Conservation (phyloP, 2,888 invertebrate genomes). For the Luffia ferchaultella region DNA sequence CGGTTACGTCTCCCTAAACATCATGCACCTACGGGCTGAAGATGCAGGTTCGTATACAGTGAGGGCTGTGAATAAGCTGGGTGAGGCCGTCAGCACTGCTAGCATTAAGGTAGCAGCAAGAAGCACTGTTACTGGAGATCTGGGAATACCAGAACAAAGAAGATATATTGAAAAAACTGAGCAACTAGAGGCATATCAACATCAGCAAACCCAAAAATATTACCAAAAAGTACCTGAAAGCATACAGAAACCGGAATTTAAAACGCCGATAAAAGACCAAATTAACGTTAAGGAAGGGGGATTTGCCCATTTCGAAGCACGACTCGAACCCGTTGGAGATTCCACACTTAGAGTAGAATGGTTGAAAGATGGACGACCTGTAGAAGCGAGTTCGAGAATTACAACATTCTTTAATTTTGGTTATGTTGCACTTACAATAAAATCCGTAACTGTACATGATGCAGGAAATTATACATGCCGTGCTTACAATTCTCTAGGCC, state of each 20-base stretch:
- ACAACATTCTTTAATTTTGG: conserved; percentile 95
- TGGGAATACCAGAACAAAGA: conserved; percentile 90
- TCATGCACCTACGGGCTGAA: conserved; percentile 95
- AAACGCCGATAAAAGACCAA: conserved; percentile 89
- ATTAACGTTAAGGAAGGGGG: conserved; percentile 88
- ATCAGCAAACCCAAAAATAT: conserved; percentile 81
- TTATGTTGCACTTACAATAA: conserved; percentile 93
- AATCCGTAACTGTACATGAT: conserved; percentile 89
- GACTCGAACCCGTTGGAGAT: conserved; percentile 92
- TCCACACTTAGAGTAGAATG: conserved; percentile 90
- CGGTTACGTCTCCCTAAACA: conserved; percentile 96
- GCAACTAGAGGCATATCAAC: conserved; percentile 88
- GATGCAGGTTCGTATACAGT: conserved; percentile 97
- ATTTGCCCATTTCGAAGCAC: conserved; percentile 95
- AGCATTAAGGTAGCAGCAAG: conserved; percentile 83
- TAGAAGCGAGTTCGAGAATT: conserved; percentile 92
- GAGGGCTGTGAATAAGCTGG: conserved; percentile 91
- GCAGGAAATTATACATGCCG: conserved; percentile 89
- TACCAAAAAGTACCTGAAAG: conserved; percentile 84
- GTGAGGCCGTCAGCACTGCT: conserved; percentile 94
- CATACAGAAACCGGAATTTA: conserved; percentile 83
- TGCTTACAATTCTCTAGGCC: conserved; percentile 87
- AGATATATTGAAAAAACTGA: conserved; percentile 92
- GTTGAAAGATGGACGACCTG: conserved; percentile 89
- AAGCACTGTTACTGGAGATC: conserved; percentile 67